phyloP scores from a whole-genome alignment of 2,113 vertebrate genomes.

The Macaca mulatta region DNA sequence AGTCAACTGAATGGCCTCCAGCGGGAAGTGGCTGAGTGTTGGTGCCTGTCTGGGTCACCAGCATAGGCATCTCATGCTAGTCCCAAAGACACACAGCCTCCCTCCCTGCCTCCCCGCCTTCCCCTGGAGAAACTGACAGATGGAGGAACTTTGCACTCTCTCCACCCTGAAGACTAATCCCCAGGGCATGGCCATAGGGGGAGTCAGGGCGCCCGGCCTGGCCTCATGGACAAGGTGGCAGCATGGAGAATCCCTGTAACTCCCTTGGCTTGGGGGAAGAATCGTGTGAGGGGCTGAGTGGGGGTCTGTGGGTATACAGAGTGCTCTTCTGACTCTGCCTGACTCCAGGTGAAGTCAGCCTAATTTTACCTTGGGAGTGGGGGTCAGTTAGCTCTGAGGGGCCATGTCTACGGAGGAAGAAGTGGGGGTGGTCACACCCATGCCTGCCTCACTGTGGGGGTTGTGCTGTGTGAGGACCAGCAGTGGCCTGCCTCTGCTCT shows the following conservation, averaged over 20 bases:
- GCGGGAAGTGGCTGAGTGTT: not conserved
- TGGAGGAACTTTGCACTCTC: not conserved
- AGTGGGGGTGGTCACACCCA: not conserved
- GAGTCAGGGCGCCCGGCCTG: not conserved
- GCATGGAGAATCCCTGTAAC: not conserved
- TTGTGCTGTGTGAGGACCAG: not conserved
- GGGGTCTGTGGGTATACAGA: not conserved
- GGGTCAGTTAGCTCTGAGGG: not conserved
- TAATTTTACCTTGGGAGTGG: not conserved
- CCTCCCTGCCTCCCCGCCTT: not conserved
- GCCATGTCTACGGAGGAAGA: not conserved
- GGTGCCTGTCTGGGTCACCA: not conserved
- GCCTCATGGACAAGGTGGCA: not conserved
- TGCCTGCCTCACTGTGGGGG: not conserved
- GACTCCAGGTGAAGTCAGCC: not conserved
- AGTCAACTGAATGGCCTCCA: not conserved
- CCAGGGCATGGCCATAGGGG: not conserved
- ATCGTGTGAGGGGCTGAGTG: not conserved
- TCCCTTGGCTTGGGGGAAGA: slow-evolving; percentile 1
- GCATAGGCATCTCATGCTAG: not conserved
- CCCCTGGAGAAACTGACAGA: not conserved
- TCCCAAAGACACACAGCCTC: not conserved
- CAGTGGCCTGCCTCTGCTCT: not conserved
- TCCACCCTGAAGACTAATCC: not conserved
- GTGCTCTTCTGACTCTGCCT: not conserved